Evolutionary conservation across 1,140 invertebrate species (phyloP), one percentile per base, ranked within the genome.

Genomic region (Odontomachus brunneus): DNA sequence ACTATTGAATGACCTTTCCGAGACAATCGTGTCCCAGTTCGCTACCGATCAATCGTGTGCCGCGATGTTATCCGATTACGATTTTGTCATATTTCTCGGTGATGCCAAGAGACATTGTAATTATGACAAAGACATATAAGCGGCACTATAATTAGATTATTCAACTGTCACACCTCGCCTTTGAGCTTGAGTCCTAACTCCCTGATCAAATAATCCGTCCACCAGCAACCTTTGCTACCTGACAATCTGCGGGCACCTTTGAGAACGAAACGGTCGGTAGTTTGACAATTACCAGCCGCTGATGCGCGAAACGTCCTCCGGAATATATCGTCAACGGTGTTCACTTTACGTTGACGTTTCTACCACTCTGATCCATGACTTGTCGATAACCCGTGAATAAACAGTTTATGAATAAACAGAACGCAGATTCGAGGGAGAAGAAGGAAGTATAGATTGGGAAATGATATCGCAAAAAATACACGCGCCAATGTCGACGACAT

Each of bases 51-150:
- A 78, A 76, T 0, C 19, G n/a, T 9, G 15, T 9, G 22, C 12
- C n/a, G 44, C 44, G n/a, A n/a, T 26, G 51, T 80, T 65, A 75
- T 49, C 63, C 29, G 19, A 76, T 76, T 80, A 59, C 1, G 65
- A 12, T 59, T 69, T 71, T 74, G 57, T 29, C 51, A 71, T 71
- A 71, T 80, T 71, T 57, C 75, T 71, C 65, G 4, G 49, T 5
- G 3, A 38, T 55, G 51, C 19, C 51, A 26, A 26, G 5, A 29
- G 24, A 1, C 17, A 17, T 17, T 26, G 22, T 80, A 69, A 80
- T 80, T 71, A 80, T 80, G 75, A 80, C 75, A 80, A 57, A 71
- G 75, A 80, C 75, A 71, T 51, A 26, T 57, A 57, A n/a, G 53
- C 65, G 15, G 12, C 71, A 24, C 29, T 24, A 19, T 71, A 80